Evolutionary conservation across 1,140 invertebrate species (phyloP).

Genomic region (Teleopsis dalmanni): DNA sequence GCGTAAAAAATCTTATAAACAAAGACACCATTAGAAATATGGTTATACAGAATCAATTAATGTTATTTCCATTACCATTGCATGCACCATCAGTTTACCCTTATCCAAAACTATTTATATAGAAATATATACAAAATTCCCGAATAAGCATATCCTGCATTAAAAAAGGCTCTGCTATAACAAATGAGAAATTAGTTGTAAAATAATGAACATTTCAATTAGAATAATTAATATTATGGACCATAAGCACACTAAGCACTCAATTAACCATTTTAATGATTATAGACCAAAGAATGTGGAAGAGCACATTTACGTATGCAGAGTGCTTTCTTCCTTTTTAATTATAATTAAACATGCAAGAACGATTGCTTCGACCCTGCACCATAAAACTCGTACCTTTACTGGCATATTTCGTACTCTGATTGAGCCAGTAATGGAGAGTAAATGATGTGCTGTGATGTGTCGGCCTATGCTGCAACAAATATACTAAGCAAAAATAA

Average conservation of each 20-base stretch:
- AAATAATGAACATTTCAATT: constrained; percentile 45
- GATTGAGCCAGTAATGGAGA: no score
- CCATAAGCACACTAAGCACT: constrained; percentile 32
- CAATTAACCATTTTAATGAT: constrained; percentile 43
- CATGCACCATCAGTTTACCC: no score
- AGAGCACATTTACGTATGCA: no score
- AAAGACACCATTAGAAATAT: no score
- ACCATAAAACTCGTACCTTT: background rate
- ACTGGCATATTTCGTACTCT: background rate
- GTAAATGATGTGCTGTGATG: no score
- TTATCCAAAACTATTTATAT: no score
- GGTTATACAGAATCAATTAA: no score
- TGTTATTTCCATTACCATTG: no score
- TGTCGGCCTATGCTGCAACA: constrained; percentile 3
- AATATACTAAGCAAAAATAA: constrained; percentile 4
- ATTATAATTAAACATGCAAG: constrained; percentile 44
- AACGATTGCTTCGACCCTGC: background rate
- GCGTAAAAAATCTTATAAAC: no score
- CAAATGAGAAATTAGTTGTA: constrained; percentile 35
- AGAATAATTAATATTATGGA: constrained; percentile 43
- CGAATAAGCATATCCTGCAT: no score
- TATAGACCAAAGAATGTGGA: constrained; percentile 22
- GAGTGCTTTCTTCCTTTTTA: constrained; percentile 32
- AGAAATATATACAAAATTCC: no score
- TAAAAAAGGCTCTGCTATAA: background rate